Base-by-base conservation (phyloP, 2,113 vertebrate genomes). In the Mesocricetus auratus region DNA sequence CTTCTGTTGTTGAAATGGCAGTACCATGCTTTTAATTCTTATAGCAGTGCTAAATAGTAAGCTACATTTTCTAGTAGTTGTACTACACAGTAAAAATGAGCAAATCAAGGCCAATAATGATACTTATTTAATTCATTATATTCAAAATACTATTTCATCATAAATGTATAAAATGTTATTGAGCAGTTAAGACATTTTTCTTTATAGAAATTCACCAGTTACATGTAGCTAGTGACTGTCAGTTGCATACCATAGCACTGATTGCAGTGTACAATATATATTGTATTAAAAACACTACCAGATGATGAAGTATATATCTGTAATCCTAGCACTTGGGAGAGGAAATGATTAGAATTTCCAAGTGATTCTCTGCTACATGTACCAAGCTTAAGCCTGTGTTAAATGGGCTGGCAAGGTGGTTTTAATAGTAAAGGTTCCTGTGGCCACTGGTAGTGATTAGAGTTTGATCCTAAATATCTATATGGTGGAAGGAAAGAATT, bases 71-170 rank as follows among this genome's bases (percentile, higher is more conserved):
- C 39, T 15, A 62, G 0, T 64, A 89, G 82, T n/a, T 15, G 50
- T 21, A 79, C 31, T 58, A 62, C 79, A 93, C 9, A 69, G 12
- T 89, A 87, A 90, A 69, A 94, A 50, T 58, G 78, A 85, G 39
- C 45, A 33, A 79, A 26, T 62, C 16, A 74, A 31, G 71, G 73
- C 73, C 75, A 73, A 64, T 87, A 26, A 39, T 79, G 33, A 21
- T 96, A 93, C 71, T 60, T 82, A 66, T 53, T 66, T 87, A 88
- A 73, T 64, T 3, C 17, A 45, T 69, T 93, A 73, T 60, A 78
- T 39, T 39, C 15, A 82, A 68, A 83, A 53, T 93, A 53, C 39
- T 77, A 82, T 69, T 62, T 71, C 13, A 47, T 16, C 45, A 29
- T 86, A 8, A 81, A 10, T 94, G 47, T 58, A 21, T 82, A 64